Evolutionary conservation across 2,888 invertebrate species (phyloP), one percentile per base, ranked within the genome.

Genomic region (Phragmatobia fuliginosa): DNA sequence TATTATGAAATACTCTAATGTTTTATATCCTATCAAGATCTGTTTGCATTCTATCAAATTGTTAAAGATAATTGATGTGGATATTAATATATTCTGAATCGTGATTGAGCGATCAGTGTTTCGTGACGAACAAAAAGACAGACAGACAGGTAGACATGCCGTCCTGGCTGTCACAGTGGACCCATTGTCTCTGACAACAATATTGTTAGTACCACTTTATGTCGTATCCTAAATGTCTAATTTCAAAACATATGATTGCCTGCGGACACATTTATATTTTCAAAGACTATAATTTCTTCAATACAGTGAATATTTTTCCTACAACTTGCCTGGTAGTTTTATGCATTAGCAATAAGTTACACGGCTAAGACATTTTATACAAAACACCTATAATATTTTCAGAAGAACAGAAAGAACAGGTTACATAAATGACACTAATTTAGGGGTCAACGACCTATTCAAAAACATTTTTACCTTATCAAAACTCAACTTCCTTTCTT

Each of bases 91-190:
- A 80, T 77, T 73, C 69, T 45, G 80, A 81, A 75, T 90, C 90
- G 89, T 92, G 90, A 91, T 91, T 85, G 83, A 88, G 86, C 84
- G 88, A 92, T 92, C 89, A 89, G 82, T 73, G 65, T 77, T 75
- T 83, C 85, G 87, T 86, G 88, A 87, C 86, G 82, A 84, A 81
- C 85, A 83, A 83, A 78, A 77, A 75, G 84, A 84, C 85, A 83
- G 83, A 81, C 85, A 80, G 85, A 81, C 85, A 80, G 85, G 83
- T 81, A 77, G 86, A 83, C 85, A 84, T 72, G 77, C 74, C 62
- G 80, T 75, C 74, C 85, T 82, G 82, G 78, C 75, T 81, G 83
- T 82, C 82, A 81, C 77, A 65, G 69, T 56, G 52, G 38, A 61
- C 33, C 81, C 66, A 83, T 81, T 81, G 81, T 83, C 74, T 81